Conservation (phyloP, 2,797 vertebrate species). For the Siniperca undulata region DNA sequence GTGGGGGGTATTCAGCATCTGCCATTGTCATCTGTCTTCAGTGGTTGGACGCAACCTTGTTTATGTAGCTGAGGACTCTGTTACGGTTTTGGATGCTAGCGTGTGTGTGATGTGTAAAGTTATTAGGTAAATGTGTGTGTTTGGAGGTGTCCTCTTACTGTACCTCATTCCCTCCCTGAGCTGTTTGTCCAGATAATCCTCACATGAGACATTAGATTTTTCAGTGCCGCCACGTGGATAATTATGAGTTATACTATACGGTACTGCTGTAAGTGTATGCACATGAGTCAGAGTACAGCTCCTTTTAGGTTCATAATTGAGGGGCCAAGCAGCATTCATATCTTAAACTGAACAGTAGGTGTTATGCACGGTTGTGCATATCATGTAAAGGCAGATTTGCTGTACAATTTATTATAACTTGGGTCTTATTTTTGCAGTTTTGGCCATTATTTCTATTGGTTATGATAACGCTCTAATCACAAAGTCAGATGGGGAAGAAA, state of each 20-base stretch:
- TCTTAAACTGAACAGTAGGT: not conserved
- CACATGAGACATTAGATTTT: conserved; percentile 38
- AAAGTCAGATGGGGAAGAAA: not conserved
- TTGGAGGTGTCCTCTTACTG: conserved; percentile 30
- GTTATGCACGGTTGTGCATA: not conserved
- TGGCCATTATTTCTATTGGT: not conserved
- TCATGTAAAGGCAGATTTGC: not conserved
- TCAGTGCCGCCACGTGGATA: conserved; percentile 6
- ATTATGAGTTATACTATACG: conserved; percentile 43
- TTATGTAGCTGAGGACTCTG: conserved; percentile 33
- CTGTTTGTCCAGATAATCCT: conserved; percentile 56
- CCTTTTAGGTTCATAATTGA: conserved; percentile 19
- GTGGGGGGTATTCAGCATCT: conserved; percentile 42
- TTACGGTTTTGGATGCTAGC: not conserved
- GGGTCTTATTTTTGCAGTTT: not conserved
- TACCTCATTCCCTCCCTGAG: conserved; percentile 9
- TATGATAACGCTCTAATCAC: not conserved
- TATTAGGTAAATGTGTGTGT: conserved; percentile 25
- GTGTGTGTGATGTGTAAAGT: conserved; percentile 14
- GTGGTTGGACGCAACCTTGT: conserved; percentile 9
- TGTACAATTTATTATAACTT: not conserved
- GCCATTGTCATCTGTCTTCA: conserved; percentile 44
- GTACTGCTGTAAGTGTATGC: not conserved
- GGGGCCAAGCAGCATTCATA: not conserved
- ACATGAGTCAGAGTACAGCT: not conserved